Conservation (phyloP, 2,888 invertebrate species). For the Limnephilus auricula region DNA sequence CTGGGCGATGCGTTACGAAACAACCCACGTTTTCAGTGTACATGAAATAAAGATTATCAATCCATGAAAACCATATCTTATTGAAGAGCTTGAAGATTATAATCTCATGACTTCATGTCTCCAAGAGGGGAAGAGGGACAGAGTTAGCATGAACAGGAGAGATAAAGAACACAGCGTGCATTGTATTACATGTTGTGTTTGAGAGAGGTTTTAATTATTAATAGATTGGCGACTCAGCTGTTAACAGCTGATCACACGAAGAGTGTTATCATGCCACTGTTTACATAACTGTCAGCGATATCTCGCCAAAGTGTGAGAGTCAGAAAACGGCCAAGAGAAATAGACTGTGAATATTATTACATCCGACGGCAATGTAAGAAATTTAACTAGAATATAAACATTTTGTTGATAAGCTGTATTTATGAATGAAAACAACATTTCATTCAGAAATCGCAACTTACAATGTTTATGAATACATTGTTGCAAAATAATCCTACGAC, state of each 20-base stretch:
- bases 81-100: neutral
- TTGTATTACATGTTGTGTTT: conserved; percentile 5
- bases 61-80: neutral
- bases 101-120: neutral
- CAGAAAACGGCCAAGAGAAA: neutral
- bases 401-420: conserved; percentile 34
- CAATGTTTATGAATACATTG: neutral
- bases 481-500: neutral
- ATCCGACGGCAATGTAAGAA: neutral
- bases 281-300: conserved; percentile 41
- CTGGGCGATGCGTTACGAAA: neutral
- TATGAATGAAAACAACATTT: conserved; percentile 41
- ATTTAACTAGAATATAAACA: conserved; percentile 27
- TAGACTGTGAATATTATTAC: conserved; percentile 20
- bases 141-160: neutral
- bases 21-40: neutral
- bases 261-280: conserved; percentile 20
- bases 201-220: neutral
- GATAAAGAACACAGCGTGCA: conserved; percentile 11
- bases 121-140: neutral
- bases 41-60: neutral
- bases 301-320: conserved; percentile 3
- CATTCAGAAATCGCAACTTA: conserved; percentile 1
- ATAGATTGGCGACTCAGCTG: conserved; percentile 37
- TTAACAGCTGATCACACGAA: conserved; percentile 46